Base-by-base conservation (phyloP, 1,140 invertebrate genomes). In the Rhopalosiphum maidis region DNA sequence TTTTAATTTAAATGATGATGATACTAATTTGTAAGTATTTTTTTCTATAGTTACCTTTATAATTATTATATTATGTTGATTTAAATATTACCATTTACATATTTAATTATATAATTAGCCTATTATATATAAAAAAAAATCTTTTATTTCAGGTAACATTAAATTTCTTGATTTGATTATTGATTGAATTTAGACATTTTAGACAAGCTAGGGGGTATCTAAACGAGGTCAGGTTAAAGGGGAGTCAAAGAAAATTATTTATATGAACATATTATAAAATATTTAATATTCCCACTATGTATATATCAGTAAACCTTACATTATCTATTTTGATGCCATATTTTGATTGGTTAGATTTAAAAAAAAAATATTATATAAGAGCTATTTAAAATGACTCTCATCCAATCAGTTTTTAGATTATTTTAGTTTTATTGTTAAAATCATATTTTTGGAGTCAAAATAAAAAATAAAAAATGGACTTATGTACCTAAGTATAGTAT, bases 21-120 rank as follows among this genome's bases (percentile, higher is more conserved):
- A 92, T 23, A 92, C 15, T 35, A 51, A 83, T 82, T 48, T 92
- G 90, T 92, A 92, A 37, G 90, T 92, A 83, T 48, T 68, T 43
- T 77, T 46, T 60, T 60, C 9, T 60, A 30, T 60, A 11, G 4
- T 30, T 60, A 11, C 2, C 55, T 30, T 11, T 60, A 60, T 2
- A 30, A 15, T 30, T 11, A 30, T 68, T 30, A 55, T 23, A 9
- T 60, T 30, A 60, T 68, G 3, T 68, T 68, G 9, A 30, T 6
- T 60, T 60, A 15, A 68, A 68, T n/a, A 68, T 68, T 30, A 15
- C 0, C 11, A 68, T 68, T 68, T 68, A 25, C 11, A n/a, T 68
- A n/a, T 30, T 68, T 30, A 11, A n/a, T 11, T 30, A 30, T 68
- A 30, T 30, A 60, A 60, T 30, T 3, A n/a, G n/a, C 30, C 11